phyloP scores from a whole-genome alignment of 2,888 invertebrate genomes.

The Macrosoma leucophasiata region DNA sequence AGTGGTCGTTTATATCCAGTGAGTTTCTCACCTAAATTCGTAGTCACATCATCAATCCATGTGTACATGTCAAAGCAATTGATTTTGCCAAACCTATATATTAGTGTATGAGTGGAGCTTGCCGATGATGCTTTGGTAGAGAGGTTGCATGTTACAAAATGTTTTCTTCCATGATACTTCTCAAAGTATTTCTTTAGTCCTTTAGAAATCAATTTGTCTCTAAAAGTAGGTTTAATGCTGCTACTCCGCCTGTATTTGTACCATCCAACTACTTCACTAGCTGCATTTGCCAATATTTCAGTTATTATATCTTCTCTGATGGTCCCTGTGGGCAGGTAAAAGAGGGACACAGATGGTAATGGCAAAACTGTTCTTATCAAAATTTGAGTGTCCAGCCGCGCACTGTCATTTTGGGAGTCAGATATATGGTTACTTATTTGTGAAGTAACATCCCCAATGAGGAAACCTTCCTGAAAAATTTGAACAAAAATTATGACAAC shows the following conservation, averaged over 20 bases:
- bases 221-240: conserved; percentile 73
- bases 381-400: conserved; percentile 77
- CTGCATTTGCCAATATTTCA: conserved; percentile 67
- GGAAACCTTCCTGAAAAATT: conserved; percentile 75
- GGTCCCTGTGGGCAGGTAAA: conserved; percentile 75
- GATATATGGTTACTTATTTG: conserved; percentile 81
- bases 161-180: conserved; percentile 68
- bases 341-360: conserved; percentile 72
- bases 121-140: conserved; percentile 67
- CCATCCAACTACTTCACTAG: conserved; percentile 80
- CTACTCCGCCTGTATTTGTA: conserved; percentile 77
- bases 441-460: conserved; percentile 78
- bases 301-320: conserved; percentile 72
- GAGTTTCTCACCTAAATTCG: conserved; percentile 70
- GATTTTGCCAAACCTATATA: conserved; percentile 78
- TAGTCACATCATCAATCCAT: conserved; percentile 68
- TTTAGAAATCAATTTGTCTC: conserved; percentile 79
- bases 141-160: conserved; percentile 78
- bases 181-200: conserved; percentile 76
- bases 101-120: conserved; percentile 77
- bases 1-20: conserved; percentile 61
- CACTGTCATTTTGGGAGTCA: conserved; percentile 79
- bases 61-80: conserved; percentile 73
- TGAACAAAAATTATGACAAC: conserved; percentile 10
- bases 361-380: conserved; percentile 77